A percentile compares a stretch with the other conserved stretches of the same genome.
Evolutionary conservation across 2,797 vertebrate species (phyloP).

Genomic region (Coregonus sp.): DNA sequence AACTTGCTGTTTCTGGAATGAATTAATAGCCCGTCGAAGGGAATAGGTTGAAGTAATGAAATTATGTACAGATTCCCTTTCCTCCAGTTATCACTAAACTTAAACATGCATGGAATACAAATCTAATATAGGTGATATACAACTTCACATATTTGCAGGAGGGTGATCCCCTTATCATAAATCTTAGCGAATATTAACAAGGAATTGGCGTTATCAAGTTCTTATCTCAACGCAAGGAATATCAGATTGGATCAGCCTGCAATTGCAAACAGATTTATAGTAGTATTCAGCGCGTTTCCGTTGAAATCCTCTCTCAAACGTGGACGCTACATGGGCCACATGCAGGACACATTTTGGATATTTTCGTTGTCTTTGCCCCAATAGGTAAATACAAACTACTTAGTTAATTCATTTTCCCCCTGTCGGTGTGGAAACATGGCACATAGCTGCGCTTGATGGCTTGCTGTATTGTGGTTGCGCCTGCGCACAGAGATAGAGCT

Average conservation of each 20-base stretch:
- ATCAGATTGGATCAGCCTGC: constrained; percentile 23
- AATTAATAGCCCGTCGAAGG: background rate
- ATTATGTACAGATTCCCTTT: background rate
- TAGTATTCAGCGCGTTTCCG: background rate
- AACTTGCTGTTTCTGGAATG: background rate
- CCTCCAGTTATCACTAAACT: background rate
- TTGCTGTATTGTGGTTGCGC: constrained; percentile 44
- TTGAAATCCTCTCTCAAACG: background rate
- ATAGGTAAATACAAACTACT: constrained; percentile 51
- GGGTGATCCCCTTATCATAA: constrained; percentile 42
- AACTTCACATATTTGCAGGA: constrained; percentile 28
- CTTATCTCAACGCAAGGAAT: constrained; percentile 15
- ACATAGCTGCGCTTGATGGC: constrained; percentile 38
- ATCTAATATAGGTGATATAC: constrained; percentile 22
- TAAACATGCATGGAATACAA: constrained; percentile 13
- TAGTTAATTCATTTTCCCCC: constrained; percentile 40
- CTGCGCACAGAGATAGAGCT: constrained; percentile 22
- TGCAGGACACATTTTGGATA: constrained; percentile 26
- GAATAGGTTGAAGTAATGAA: background rate
- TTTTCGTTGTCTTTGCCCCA: constrained; percentile 39
- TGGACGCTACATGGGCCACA: background rate
- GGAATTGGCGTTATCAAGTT: constrained; percentile 9
- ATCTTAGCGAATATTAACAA: constrained; percentile 44
- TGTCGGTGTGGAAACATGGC: constrained; percentile 41
- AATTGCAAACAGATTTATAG: constrained; percentile 22